Evolutionary conservation across 2,113 vertebrate species (phyloP).

Genomic region (Apodemus sylvaticus): DNA sequence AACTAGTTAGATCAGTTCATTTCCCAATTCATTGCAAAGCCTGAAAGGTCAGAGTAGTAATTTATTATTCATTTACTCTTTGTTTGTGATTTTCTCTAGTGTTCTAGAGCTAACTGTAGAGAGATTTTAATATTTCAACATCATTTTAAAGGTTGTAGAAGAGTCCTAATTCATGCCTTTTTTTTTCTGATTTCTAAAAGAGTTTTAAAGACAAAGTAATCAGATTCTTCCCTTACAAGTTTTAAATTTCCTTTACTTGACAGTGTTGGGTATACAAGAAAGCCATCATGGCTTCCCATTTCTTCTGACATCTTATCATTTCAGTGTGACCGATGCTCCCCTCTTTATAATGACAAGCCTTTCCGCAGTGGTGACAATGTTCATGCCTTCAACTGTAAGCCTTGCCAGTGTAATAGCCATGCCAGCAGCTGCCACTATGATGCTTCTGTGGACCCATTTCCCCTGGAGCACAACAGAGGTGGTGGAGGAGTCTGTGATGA

Average conservation of each 20-base stretch:
- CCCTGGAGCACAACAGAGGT: constrained; percentile 88
- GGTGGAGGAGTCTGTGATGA: constrained; percentile 92
- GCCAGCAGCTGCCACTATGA: constrained; percentile 92
- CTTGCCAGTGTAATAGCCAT: constrained; percentile 91
- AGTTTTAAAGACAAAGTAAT: neutral
- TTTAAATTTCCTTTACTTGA: neutral
- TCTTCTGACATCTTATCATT: neutral
- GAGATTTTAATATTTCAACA: neutral
- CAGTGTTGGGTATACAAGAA: neutral
- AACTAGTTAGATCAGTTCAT: neutral
- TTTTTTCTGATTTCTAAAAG: neutral
- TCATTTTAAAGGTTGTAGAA: neutral
- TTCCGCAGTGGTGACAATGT: constrained; percentile 91
- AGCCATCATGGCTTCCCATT: neutral
- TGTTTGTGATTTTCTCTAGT: neutral
- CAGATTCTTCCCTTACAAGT: neutral
- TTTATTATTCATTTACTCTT: neutral
- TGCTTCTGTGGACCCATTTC: constrained; percentile 86
- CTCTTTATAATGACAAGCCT: constrained; percentile 94
- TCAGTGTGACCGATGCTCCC: constrained; percentile 91
- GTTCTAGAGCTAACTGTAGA: neutral
- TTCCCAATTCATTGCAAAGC: neutral
- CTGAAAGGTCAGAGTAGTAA: neutral
- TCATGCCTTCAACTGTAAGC: constrained; percentile 90
- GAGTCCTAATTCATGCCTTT: neutral